Conservation (phyloP, 2,797 vertebrate genomes). For the Brachymystax lenok region DNA sequence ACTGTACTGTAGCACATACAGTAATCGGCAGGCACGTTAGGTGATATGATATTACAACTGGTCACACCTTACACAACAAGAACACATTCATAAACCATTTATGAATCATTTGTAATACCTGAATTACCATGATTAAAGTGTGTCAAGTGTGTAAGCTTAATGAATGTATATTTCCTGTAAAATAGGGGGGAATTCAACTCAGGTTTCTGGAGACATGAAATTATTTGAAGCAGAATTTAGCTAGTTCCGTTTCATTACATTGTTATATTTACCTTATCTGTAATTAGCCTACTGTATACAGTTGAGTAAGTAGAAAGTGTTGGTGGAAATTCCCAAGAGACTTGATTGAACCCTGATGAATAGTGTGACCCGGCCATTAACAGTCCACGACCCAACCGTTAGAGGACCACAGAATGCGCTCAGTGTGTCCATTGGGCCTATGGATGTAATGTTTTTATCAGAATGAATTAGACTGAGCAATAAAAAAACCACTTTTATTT, state of each 20-base stretch:
- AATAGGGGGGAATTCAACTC: background rate
- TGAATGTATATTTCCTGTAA: background rate
- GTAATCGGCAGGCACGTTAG: background rate
- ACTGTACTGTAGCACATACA: background rate
- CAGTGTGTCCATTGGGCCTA: background rate
- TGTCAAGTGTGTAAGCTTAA: background rate
- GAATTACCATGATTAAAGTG: background rate
- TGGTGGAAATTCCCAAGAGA: background rate
- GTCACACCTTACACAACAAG: background rate
- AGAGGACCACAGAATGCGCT: background rate
- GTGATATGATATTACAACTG: background rate
- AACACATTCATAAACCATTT: background rate
- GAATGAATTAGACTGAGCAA: no score
- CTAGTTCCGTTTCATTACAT: background rate
- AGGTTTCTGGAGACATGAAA: background rate
- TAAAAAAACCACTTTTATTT: no score
- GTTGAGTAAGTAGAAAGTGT: background rate
- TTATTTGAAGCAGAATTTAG: background rate
- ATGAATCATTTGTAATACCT: background rate
- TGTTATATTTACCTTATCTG: background rate
- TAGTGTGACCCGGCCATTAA: background rate
- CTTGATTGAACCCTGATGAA: background rate
- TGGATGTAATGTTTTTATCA: no score
- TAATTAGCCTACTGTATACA: no score
- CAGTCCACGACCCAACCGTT: background rate